Evolutionary conservation across 2,888 invertebrate genomes (phyloP), one percentile per base, ranked within the genome.

Genomic region (Neoaliturus tenellus): DNA sequence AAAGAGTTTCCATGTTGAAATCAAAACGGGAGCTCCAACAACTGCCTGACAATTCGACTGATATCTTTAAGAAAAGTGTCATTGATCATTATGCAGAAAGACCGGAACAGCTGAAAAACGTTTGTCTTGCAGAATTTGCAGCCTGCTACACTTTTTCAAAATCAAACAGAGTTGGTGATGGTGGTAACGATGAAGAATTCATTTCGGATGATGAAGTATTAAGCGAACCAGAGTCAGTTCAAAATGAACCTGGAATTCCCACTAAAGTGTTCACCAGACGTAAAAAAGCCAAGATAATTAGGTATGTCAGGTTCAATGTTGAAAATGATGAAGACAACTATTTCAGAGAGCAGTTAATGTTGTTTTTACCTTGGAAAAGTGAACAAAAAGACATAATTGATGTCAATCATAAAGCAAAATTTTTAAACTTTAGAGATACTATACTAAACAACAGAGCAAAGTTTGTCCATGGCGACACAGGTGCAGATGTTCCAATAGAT

Each of bases 351-450:
- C 51, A 51, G 10, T 14, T 51, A 20, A 51, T 51, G 51, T 23
- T 51, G 4, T 88, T 86, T 83, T 20, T 85, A 10, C 88, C 87
- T 2, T 88, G 87, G 87, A 51, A 85, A 10, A 67, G 87, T 80
- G 88, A 88, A 85, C 33, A 78, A 71, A 33, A 35, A 10, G 87
- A 86, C 48, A 67, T 87, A 39, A 12, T 85, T 20, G 20, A 5
- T 41, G 82, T 85, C 14, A 67, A 87, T 75, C 33, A 35, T 35
- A 71, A 85, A 73, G 31, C 44, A 23, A 80, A 81, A 20, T 75
- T 78, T 44, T 8, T 41, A 20, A 10, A 75, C 8, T n/a, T 41
- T 1, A 75, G 80, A 20, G 51, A 33, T 10, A 69, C 51, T 6
- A 20, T 69, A 23, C 33, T 84, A 44, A 20, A n/a, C 33, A 58